Percentiles rank a stretch among this genome's conserved stretches.
phyloP scores from a whole-genome alignment of 2,888 invertebrate genomes.

The Agrochola circellaris region DNA sequence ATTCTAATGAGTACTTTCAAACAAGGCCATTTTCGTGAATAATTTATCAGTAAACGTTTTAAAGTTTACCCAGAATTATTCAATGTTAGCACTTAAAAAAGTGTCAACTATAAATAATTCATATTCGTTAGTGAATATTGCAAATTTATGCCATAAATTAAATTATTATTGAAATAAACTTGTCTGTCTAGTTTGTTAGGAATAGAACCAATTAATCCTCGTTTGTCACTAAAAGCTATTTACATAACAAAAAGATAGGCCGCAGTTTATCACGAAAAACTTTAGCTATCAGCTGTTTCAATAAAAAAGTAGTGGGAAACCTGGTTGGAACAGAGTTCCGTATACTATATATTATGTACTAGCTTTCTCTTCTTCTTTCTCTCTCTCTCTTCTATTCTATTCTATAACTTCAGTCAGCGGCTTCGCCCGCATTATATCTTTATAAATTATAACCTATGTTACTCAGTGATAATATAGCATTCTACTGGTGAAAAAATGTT shows the following conservation, averaged over 20 bases:
- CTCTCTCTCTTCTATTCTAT: too few species aligned
- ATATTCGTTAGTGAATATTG: slow-evolving; percentile 41
- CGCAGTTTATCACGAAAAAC: not conserved
- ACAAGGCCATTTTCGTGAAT: not conserved
- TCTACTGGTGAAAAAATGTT: too few species aligned
- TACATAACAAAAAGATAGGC: slow-evolving; percentile 15
- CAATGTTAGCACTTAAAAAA: slow-evolving; percentile 24
- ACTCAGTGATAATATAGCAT: too few species aligned
- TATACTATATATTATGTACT: too few species aligned
- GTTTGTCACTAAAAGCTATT: slow-evolving; percentile 41
- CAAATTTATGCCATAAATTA: slow-evolving; percentile 60
- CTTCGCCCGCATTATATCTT: too few species aligned
- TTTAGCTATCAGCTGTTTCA: too few species aligned
- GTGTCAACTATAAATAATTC: slow-evolving; percentile 48
- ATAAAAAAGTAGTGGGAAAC: too few species aligned
- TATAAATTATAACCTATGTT: too few species aligned
- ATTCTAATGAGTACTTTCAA: not conserved
- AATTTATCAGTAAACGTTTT: slow-evolving; percentile 7
- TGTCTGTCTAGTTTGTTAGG: slow-evolving; percentile 25
- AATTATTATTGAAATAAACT: slow-evolving; percentile 39
- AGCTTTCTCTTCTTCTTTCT: too few species aligned
- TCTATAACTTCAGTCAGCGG: too few species aligned
- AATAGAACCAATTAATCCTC: slow-evolving; percentile 39
- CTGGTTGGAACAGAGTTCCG: too few species aligned
- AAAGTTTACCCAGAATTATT: slow-evolving; percentile 23